Conservation (phyloP, 2,888 invertebrate genomes). For the Eristalis pertinax region DNA sequence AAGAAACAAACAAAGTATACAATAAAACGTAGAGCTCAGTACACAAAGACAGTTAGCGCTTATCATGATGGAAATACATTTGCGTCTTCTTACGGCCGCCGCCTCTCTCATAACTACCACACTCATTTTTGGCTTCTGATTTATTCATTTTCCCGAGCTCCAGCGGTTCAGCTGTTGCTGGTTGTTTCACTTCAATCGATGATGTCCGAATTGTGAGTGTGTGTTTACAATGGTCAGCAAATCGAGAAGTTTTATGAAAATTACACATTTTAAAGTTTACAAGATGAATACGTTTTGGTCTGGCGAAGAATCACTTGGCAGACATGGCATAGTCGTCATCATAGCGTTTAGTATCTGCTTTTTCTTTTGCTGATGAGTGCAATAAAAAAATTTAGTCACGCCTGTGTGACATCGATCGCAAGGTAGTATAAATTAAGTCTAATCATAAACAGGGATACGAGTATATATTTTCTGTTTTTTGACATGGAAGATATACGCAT, state of each 20-base stretch:
- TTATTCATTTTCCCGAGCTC: slow-evolving; percentile 21
- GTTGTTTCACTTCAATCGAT: background rate
- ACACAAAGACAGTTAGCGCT: slow-evolving; percentile 20
- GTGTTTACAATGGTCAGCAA: background rate
- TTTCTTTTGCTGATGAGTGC: background rate
- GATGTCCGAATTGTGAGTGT: background rate
- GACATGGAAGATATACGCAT: background rate
- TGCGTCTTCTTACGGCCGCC: slow-evolving; percentile 31
- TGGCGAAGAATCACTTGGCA: background rate
- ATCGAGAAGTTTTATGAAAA: background rate
- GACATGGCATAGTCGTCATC: background rate
- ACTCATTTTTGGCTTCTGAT: slow-evolving; percentile 26
- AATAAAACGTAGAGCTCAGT: background rate
- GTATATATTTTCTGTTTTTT: slow-evolving; percentile 17
- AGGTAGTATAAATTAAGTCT: slow-evolving; percentile 32
- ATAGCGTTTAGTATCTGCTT: background rate
- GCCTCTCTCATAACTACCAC: slow-evolving; percentile 8
- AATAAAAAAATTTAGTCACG: slow-evolving; percentile 44
- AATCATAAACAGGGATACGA: slow-evolving; percentile 6
- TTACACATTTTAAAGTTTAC: background rate
- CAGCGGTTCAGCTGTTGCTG: background rate
- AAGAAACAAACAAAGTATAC: background rate
- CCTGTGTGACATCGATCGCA: slow-evolving; percentile 38
- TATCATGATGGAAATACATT: background rate
- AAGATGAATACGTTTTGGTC: background rate